Percentiles rank a stretch among this genome's conserved stretches.
phyloP scores from a whole-genome alignment of 2,797 vertebrate genomes.

The Gila robusta region DNA sequence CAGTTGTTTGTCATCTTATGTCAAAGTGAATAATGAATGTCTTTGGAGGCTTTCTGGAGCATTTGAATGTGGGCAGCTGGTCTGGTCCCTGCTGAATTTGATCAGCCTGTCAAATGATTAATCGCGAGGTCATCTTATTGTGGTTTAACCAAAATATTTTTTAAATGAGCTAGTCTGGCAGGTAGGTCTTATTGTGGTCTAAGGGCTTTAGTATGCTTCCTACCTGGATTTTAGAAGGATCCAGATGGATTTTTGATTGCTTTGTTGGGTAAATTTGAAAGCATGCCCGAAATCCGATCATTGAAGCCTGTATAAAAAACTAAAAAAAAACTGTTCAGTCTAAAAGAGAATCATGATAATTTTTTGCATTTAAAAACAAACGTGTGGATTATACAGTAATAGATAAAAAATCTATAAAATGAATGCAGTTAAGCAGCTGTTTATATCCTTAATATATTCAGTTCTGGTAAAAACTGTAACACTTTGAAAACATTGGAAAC shows the following conservation, averaged over 20 bases:
- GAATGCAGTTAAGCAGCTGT: not conserved
- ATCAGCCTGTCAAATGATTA: constrained; percentile 65
- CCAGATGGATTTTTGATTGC: constrained; percentile 39
- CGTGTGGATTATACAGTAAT: not conserved
- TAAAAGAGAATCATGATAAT: not conserved
- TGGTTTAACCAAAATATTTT: constrained; percentile 75
- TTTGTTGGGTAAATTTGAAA: constrained; percentile 16
- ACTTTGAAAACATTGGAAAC: not conserved
- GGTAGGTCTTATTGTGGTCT: constrained; percentile 45
- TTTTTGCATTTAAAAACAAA: not conserved
- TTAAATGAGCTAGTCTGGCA: constrained; percentile 70
- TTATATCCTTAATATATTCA: not conserved
- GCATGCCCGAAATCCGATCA: not conserved
- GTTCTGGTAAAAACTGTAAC: not conserved
- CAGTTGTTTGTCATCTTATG: constrained; percentile 77
- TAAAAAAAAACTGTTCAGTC: not conserved
- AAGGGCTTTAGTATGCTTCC: not conserved
- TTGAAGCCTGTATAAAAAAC: not conserved
- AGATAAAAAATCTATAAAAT: not conserved
- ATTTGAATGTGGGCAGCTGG: constrained; percentile 74
- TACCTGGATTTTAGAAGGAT: not conserved
- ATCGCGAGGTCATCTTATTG: constrained; percentile 72
- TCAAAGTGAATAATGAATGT: constrained; percentile 72
- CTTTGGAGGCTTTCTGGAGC: constrained; percentile 68
- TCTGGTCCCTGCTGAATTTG: constrained; percentile 66